Conservation (phyloP, 2,113 vertebrate species). For the Clarias gariepinus region DNA sequence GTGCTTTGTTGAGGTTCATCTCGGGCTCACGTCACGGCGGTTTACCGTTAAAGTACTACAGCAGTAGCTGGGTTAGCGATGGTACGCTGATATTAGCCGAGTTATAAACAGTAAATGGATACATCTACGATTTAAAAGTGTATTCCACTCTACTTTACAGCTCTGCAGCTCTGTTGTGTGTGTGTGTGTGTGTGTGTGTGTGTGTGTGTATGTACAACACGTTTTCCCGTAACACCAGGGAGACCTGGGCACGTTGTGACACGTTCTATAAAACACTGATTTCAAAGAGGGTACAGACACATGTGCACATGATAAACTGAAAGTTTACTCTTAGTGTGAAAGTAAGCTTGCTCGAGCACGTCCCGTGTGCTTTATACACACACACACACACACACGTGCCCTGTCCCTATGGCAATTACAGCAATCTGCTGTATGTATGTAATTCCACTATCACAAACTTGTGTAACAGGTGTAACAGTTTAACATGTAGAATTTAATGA, state of each 20-base stretch:
- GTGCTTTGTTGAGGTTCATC: too few relatives aligned
- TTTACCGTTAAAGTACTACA: not conserved
- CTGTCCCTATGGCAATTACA: too few relatives aligned
- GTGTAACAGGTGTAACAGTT: too few relatives aligned
- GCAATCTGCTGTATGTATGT: too few relatives aligned
- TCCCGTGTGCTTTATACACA: not conserved
- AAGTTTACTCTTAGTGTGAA: not conserved
- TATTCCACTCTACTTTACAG: not conserved
- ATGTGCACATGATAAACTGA: not conserved
- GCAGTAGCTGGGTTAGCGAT: not conserved
- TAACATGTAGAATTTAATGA: too few relatives aligned
- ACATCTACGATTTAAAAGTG: not conserved
- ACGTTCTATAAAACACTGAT: not conserved
- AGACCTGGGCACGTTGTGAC: not conserved
- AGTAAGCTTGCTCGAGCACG: not conserved
- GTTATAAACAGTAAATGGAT: not conserved
- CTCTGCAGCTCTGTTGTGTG: too few relatives aligned
- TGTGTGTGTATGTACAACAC: not conserved
- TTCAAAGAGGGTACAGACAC: not conserved
- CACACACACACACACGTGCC: not conserved
- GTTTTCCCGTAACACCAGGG: not conserved
- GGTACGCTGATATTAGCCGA: not conserved
- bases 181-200: not conserved
- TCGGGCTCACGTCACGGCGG: too few relatives aligned
- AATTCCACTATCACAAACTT: too few relatives aligned